Percentiles rank a stretch among this genome's conserved stretches.
phyloP scores from a whole-genome alignment of 1,140 invertebrate genomes.

The Hyles vespertilio region DNA sequence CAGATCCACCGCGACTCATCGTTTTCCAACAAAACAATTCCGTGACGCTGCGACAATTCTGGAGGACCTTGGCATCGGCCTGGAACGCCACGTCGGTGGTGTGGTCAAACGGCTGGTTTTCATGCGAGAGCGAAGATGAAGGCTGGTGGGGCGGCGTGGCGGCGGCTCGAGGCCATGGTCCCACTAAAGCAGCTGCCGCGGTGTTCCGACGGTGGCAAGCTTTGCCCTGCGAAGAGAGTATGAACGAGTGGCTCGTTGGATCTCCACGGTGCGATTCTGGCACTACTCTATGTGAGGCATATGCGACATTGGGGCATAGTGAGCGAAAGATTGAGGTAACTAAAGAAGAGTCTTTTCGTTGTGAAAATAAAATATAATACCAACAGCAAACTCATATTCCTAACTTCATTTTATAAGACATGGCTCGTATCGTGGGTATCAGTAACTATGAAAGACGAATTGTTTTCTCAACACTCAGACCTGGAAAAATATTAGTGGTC shows the following conservation, averaged over 20 bases:
- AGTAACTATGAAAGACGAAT: too few species aligned
- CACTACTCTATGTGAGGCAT: constrained; percentile 54
- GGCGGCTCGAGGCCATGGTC: constrained; percentile 45
- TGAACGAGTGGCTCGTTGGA: constrained; percentile 55
- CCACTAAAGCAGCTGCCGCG: constrained; percentile 49
- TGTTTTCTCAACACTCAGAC: too few species aligned
- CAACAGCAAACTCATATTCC: too few species aligned
- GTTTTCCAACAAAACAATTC: constrained; percentile 68
- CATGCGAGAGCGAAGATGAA: constrained; percentile 42
- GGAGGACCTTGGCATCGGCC: constrained; percentile 61
- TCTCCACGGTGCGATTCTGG: constrained; percentile 46
- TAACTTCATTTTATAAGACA: too few species aligned
- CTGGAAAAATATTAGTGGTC: too few species aligned
- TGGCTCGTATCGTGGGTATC: too few species aligned
- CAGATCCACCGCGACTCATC: constrained; percentile 49
- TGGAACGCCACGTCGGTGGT: constrained; percentile 60
- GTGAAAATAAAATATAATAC: too few species aligned
- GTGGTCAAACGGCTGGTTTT: constrained; percentile 65
- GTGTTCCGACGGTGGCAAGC: constrained; percentile 46
- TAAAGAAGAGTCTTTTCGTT: not conserved
- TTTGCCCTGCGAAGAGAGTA: constrained; percentile 52
- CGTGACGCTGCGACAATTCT: constrained; percentile 54
- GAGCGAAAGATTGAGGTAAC: constrained; percentile 45
- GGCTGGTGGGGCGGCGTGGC: constrained; percentile 62
- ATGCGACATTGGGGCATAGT: constrained; percentile 27